Evolutionary conservation across 2,888 invertebrate species (phyloP).

Genomic region (Perizoma affinitatum): DNA sequence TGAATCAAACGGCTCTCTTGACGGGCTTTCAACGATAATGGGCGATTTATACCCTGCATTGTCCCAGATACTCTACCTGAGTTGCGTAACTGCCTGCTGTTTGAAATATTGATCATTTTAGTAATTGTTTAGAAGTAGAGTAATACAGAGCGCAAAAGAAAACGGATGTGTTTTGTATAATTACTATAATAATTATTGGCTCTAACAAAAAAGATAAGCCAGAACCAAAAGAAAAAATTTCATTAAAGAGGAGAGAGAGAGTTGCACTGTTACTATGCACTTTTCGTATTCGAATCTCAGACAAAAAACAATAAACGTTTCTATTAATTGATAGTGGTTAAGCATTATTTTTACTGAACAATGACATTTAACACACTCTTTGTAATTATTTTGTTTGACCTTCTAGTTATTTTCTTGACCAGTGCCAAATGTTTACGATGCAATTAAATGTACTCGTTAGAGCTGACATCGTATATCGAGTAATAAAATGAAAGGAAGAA

Average conservation of each 20-base stretch:
- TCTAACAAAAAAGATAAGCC: too few relatives aligned
- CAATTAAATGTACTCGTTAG: background rate
- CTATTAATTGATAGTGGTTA: too few relatives aligned
- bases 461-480: too few relatives aligned
- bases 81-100: conserved; percentile 17
- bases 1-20: conserved; percentile 73
- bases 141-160: too few relatives aligned
- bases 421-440: conserved; percentile 9
- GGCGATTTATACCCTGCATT: conserved; percentile 67
- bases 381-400: conserved; percentile 2
- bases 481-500: too few relatives aligned
- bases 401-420: background rate
- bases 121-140: background rate
- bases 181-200: too few relatives aligned
- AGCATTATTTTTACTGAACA: background rate
- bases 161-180: too few relatives aligned
- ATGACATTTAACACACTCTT: conserved; percentile 4
- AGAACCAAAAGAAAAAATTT: too few relatives aligned
- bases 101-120: conserved; percentile 26
- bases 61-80: conserved; percentile 51
- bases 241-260: too few relatives aligned
- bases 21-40: conserved; percentile 67
- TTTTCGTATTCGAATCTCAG: too few relatives aligned
- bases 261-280: too few relatives aligned
- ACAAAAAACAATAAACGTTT: too few relatives aligned